Conservation (phyloP, 1,140 invertebrate genomes). For the Monochamus saltuarius region DNA sequence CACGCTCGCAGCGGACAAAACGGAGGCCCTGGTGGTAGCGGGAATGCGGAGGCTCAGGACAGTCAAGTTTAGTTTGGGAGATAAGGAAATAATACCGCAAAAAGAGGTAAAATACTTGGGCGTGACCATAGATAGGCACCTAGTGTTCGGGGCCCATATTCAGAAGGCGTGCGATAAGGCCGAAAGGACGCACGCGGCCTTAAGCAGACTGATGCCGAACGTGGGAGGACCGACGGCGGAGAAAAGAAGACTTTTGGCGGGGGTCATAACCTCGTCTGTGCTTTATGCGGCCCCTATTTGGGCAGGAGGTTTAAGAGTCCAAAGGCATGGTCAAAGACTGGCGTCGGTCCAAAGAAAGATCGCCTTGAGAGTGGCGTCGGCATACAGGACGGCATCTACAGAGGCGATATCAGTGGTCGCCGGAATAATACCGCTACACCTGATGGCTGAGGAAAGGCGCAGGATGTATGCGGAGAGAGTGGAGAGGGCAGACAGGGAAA, state of each 20-base stretch:
- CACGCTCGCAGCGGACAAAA: constrained; percentile 14
- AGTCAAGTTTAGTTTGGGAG: constrained; percentile 8
- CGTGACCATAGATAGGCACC: not conserved
- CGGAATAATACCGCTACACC: constrained; percentile 26
- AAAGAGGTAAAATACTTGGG: constrained; percentile 2
- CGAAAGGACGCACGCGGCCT: not conserved
- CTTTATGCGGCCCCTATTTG: not conserved
- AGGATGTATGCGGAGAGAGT: no score
- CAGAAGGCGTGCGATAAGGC: no score
- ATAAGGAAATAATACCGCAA: not conserved
- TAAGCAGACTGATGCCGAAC: constrained; percentile 23
- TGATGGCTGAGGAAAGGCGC: constrained; percentile 9
- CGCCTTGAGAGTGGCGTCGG: constrained; percentile 17
- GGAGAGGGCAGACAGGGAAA: constrained; percentile 29
- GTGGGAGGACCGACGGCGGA: not conserved
- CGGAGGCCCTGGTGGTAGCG: not conserved
- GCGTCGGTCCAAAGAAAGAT: constrained; percentile 29
- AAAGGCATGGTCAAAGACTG: not conserved
- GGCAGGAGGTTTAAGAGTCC: not conserved
- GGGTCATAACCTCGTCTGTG: not conserved
- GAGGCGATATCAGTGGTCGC: constrained; percentile 20
- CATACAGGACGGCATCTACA: constrained; percentile 35
- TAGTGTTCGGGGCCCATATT: no score
- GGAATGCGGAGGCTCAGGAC: not conserved
- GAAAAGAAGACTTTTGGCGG: constrained; percentile 7